Conservation (phyloP, 2,113 vertebrate genomes). For the Phaetusa simplex region DNA sequence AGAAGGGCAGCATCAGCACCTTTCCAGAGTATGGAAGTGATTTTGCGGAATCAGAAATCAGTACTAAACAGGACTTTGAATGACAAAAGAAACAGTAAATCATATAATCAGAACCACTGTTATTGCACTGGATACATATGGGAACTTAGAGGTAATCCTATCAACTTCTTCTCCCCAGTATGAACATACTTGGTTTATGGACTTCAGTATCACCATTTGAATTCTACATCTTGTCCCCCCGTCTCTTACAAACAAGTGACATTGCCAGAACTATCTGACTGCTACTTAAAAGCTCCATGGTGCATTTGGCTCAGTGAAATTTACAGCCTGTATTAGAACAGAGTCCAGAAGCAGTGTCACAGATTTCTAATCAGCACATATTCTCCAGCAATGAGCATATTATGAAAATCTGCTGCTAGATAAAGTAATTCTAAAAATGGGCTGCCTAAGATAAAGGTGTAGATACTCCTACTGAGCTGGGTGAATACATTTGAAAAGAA, state of each 20-base stretch:
- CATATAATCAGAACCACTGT: background rate
- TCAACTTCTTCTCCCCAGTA: background rate
- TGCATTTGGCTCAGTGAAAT: background rate
- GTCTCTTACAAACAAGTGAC: background rate
- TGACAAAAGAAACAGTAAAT: background rate
- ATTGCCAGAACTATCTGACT: background rate
- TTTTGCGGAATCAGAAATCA: background rate
- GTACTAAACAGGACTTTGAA: background rate
- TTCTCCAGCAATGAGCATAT: background rate
- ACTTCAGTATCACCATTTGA: background rate
- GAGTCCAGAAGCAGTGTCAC: background rate
- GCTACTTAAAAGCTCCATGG: background rate
- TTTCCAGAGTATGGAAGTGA: background rate
- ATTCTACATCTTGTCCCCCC: background rate
- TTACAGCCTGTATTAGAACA: background rate
- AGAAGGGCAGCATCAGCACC: background rate
- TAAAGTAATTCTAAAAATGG: conserved; percentile 2
- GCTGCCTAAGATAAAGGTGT: background rate
- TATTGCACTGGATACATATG: background rate
- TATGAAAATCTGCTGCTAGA: background rate
- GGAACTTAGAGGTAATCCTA: background rate
- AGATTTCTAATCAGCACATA: background rate
- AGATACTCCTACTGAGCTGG: background rate
- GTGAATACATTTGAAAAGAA: background rate
- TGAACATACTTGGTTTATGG: background rate